Evolutionary conservation across 92 coral and sea anemone genomes (phyloP), one percentile per base, ranked within the genome.

Genomic region (Metridium senile): DNA sequence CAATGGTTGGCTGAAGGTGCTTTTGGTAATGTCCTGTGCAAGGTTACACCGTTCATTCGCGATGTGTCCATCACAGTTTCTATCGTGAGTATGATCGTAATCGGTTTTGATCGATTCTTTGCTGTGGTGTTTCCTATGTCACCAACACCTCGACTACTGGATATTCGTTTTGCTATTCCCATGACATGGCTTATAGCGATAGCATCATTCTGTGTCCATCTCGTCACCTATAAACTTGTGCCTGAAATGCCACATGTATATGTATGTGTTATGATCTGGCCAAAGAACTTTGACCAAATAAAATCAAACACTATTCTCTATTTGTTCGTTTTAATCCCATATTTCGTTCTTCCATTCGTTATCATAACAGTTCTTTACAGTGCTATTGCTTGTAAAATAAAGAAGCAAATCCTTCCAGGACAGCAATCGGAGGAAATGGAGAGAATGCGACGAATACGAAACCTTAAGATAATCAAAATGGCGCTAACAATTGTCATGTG

Each of bases 31-130:
- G 29, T 32, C 26, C 53, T 75, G 26, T 62, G 80, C 71, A 75
- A 65, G 62, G 8, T 45, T 0, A 26, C 25, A 18, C 71, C 80
- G 9, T 75, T 62, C 17, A 64, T 49, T 19, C 70, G 49, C 3
- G 80, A 75, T 31, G 80, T 75, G 25, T 62, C 80, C 1, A 57
- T 64, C 0, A 35, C 54, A 13, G 71, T 75, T 4, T 75, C 80
- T 11, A 75, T 75, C n/a, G 19, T 32, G 9, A 75, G 80, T 33
- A 75, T 75, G 80, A 54, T 26, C 0, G 71, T 35, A 20, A 75
- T 75, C 31, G 80, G 70, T 33, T 62, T 75, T 43, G 80, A 75
- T 75, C 80, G 80, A 13, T 51, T 63, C 58, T 75, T 75, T 49
- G 80, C 80, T 43, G 80, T 75, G 0, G 62, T 75, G 39, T 75